Base-by-base conservation (phyloP, 1,140 invertebrate species). In the Tyrophagus putrescentiae region DNA sequence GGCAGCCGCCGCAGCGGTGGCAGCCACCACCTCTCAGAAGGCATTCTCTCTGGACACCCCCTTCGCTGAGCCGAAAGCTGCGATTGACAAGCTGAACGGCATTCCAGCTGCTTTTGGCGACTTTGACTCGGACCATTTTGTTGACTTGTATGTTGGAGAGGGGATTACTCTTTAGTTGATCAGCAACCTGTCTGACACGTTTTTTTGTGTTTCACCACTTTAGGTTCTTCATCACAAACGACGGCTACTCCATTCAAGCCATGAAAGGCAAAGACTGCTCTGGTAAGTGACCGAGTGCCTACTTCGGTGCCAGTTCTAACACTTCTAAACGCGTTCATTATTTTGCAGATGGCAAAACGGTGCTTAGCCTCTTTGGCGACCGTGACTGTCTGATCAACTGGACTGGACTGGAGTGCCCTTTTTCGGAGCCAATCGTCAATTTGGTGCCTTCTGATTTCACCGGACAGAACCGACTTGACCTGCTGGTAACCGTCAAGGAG, bases 291-390 rank as follows among this genome's bases (percentile, higher is more conserved):
- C 7, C 18, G 18, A 13, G 13, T 9, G 9, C n/a, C n/a, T n/a
- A n/a, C n/a, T n/a, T n/a, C n/a, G n/a, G n/a, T n/a, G n/a, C n/a
- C n/a, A n/a, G n/a, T n/a, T n/a, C n/a, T n/a, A n/a, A n/a, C n/a
- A 48, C 13, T 21, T 7, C 9, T 7, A 13, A 25, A 9, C 31
- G 7, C 6, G 21, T 48, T 7, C 45, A 25, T 48, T 48, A 48
- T 48, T 48, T 7, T 48, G 31, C 31, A 48, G 45, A 54, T 54
- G 52, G 52, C 13, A 54, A 54, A 54, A 54, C 52, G 1, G 52
- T 31, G 4, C 27, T 54, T n/a, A 54, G 31, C n/a, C 39, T n/a
- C 39, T 54, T 54, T 31, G 52, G 52, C n/a, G 32, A 31, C 21
- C 3, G 52, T 2, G 11, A 27, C 27, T 54, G 52, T 54, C 27